These are phyloP conservation scores for Sipha flava DNA, from an alignment of 1,140 invertebrate species.

Conservation along the genomic window DNA sequence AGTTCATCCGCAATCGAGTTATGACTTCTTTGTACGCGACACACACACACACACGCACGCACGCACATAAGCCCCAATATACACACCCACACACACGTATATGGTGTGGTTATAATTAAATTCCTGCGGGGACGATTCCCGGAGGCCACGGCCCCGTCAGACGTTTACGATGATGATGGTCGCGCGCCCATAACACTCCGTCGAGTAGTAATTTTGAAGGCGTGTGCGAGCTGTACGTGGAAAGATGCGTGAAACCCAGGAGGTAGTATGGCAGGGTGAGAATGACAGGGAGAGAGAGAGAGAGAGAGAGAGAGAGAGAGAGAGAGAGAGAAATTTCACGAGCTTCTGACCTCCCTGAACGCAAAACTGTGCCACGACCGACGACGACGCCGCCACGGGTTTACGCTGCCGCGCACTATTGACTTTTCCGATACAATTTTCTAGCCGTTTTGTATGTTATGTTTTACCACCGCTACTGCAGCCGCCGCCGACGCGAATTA, in stretches of 20 bases:
- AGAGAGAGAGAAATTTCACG: neutral
- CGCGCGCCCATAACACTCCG: neutral
- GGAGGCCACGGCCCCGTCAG: neutral
- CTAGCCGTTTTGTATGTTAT: neutral
- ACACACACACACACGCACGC: neutral
- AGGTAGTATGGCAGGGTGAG: no score
- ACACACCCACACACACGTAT: neutral
- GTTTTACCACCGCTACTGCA: neutral
- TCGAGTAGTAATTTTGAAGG: neutral
- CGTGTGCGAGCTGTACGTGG: no score
- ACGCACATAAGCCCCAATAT: no score
- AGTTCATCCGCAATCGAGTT: neutral
- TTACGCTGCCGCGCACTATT: neutral
- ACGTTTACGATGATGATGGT: neutral
- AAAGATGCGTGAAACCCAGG: no score
- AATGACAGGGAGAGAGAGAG: no score
- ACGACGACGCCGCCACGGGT: neutral
- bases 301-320: neutral
- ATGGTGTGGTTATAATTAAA: constrained; percentile 3
- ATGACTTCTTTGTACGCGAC: neutral
- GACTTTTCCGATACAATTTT: neutral
- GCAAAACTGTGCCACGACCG: neutral
- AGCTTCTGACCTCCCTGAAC: neutral
- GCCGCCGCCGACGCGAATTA: neutral
- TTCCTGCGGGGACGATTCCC: neutral